These are phyloP conservation scores for Oreocharis arfaki DNA, from an alignment of 2,113 vertebrate species.

Conservation along the genomic window DNA sequence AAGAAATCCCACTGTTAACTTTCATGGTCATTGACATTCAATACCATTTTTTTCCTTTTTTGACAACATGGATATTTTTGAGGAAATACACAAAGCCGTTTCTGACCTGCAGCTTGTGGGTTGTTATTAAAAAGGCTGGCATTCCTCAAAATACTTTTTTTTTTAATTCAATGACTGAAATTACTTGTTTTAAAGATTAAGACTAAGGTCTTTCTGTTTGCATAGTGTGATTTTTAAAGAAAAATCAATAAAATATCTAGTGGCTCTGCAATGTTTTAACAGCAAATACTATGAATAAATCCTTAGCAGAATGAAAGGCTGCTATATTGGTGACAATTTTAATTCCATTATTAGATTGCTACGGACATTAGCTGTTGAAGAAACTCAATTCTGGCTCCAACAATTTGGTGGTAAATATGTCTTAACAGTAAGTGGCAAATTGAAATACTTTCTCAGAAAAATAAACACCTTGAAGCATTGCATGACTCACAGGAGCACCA, in stretches of 20 bases:
- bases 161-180: not conserved
- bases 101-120: not conserved
- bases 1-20: not conserved
- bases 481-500: not conserved
- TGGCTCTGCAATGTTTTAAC: not conserved
- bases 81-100: not conserved
- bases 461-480: not conserved
- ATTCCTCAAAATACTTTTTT: not conserved
- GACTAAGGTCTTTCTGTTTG: not conserved
- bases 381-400: not conserved
- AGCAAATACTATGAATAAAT: not conserved
- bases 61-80: not conserved
- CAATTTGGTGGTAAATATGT: not conserved
- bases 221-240: not conserved
- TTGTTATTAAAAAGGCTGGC: not conserved
- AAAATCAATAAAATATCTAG: not conserved
- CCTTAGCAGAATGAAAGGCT: not conserved
- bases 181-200: not conserved
- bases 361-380: not conserved
- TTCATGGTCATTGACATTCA: not conserved
- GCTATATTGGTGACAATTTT: not conserved
- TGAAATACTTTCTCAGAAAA: constrained; percentile 5
- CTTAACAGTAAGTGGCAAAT: not conserved
- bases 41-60: not conserved
- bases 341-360: not conserved